phyloP scores from a whole-genome alignment of 2,113 vertebrate species.

The Chlorodrepanis virens region DNA sequence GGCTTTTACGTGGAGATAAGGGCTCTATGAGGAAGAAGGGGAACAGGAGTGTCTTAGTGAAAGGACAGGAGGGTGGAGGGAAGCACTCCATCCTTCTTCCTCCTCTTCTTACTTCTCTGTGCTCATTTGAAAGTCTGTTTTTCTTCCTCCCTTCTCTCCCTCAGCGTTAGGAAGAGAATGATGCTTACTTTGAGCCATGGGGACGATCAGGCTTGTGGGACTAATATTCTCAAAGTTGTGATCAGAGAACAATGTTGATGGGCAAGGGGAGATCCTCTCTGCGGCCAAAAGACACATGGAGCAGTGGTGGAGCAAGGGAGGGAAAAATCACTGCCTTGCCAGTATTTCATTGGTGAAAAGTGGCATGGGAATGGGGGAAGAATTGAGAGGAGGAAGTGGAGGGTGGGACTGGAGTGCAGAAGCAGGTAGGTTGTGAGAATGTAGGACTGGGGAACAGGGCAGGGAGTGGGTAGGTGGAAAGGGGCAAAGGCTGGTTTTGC shows the following conservation, averaged over 20 bases:
- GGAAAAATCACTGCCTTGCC: not conserved
- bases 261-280: not conserved
- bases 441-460: not conserved
- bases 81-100: not conserved
- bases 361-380: not conserved
- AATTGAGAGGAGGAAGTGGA: not conserved
- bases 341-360: not conserved
- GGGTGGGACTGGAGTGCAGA: not conserved
- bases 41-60: not conserved
- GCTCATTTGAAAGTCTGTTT: not conserved
- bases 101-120: not conserved
- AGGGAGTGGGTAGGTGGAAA: not conserved
- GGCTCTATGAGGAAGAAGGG: rapidly evolving
- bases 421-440: not conserved
- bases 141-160: not conserved
- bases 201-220: not conserved
- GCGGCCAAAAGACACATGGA: not conserved
- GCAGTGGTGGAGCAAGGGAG: not conserved
- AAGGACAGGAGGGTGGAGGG: not conserved
- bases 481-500: not conserved
- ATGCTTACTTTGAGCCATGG: not conserved
- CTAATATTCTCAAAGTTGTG: not conserved
- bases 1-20: not conserved
- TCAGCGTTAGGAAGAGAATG: not conserved
- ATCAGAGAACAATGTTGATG: not conserved